phyloP scores from a whole-genome alignment of 1,140 invertebrate species.

The Nasonia giraulti region DNA sequence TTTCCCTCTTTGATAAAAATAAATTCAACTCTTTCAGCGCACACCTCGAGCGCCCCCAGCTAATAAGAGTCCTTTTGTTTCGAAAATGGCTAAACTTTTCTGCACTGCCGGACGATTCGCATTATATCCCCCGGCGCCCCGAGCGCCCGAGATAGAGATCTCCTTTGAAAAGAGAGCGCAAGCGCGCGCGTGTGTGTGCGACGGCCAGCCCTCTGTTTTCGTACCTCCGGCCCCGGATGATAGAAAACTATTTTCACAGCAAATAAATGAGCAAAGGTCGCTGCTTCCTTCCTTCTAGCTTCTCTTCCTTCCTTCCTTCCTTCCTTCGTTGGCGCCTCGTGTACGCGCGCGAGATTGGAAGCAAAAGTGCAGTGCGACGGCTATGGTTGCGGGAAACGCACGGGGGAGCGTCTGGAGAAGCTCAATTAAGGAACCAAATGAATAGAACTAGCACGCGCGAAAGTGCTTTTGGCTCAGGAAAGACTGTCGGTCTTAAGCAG shows the following conservation, averaged over 20 bases:
- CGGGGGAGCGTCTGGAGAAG: constrained; percentile 20
- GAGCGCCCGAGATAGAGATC: background rate
- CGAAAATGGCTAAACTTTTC: constrained; percentile 18
- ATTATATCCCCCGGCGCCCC: background rate
- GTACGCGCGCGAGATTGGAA: constrained; percentile 12
- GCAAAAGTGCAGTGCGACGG: background rate
- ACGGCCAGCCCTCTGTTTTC: background rate
- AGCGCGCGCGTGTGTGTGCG: background rate
- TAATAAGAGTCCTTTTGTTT: constrained; percentile 1
- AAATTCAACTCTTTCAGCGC: constrained; percentile 1
- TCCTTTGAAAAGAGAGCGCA: background rate
- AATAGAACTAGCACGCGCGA: constrained; percentile 37
- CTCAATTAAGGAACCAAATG: constrained; percentile 48
- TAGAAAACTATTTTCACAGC: constrained; percentile 43
- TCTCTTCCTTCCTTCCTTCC: background rate
- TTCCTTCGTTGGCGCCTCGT: background rate
- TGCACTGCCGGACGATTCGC: constrained; percentile 1
- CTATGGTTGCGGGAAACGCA: constrained; percentile 6
- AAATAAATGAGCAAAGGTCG: constrained; percentile 35
- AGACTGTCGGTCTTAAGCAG: background rate
- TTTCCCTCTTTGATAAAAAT: constrained; percentile 31
- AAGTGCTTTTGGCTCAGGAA: background rate
- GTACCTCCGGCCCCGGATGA: background rate
- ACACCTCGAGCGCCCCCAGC: background rate
- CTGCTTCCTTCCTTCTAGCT: no score